Evolutionary conservation across 2,113 vertebrate genomes (phyloP).

Genomic region (Tachysurus vachellii): DNA sequence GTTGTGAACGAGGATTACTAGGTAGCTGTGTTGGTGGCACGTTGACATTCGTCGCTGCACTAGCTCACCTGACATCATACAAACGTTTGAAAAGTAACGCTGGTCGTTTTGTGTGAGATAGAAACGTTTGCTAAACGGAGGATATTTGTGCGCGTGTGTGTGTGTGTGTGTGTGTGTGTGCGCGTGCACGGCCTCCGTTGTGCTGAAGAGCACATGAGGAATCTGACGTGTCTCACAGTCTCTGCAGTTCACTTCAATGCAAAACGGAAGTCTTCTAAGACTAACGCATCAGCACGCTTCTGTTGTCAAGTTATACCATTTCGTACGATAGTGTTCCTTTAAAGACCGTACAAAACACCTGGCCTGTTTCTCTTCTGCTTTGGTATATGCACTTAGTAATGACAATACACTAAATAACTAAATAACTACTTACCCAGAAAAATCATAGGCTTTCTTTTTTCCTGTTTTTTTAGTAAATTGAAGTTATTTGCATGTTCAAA

Average conservation of each 20-base stretch:
- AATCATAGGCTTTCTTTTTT: background rate
- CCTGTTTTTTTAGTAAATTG: background rate
- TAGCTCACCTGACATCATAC: background rate
- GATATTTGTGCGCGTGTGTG: constrained; percentile 14
- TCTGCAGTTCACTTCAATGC: background rate
- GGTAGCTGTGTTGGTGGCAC: background rate
- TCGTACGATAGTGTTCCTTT: too few relatives aligned
- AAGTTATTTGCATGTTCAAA: background rate
- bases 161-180: background rate
- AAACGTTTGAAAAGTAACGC: background rate
- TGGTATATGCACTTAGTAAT: background rate
- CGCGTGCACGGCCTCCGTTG: constrained; percentile 33
- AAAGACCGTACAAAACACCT: background rate
- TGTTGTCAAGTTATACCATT: background rate
- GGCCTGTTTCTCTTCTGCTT: background rate
- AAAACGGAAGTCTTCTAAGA: background rate
- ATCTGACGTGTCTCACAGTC: constrained; percentile 46
- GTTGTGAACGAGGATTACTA: background rate
- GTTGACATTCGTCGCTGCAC: background rate
- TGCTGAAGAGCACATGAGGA: constrained; percentile 28
- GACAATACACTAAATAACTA: background rate
- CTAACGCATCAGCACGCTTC: background rate
- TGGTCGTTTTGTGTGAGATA: background rate
- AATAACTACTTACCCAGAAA: background rate
- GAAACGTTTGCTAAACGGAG: constrained; percentile 10